Evolutionary conservation across 1,140 invertebrate species (phyloP).

Genomic region (Lordiphosa collinella): DNA sequence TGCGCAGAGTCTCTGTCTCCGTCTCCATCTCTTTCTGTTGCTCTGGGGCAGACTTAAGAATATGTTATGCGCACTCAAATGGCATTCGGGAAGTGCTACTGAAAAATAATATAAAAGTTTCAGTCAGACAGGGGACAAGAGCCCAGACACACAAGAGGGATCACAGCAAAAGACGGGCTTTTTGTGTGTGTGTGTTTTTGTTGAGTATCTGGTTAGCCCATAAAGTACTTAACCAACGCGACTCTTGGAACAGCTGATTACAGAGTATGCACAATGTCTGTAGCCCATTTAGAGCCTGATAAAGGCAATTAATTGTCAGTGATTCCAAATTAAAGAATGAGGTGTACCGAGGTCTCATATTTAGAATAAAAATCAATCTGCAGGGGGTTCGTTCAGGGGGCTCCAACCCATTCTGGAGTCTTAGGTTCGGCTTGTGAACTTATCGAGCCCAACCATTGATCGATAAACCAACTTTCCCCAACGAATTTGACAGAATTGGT

Average conservation of each 20-base stretch:
- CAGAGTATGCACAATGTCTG: constrained; percentile 36
- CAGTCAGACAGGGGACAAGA: constrained; percentile 49
- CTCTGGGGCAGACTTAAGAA: constrained; percentile 55
- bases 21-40: constrained; percentile 12
- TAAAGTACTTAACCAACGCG: constrained; percentile 41
- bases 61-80: constrained; percentile 75
- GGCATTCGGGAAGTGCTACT: constrained; percentile 76
- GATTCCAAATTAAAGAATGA: too few relatives aligned
- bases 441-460: too few relatives aligned
- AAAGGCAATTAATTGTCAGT: constrained; percentile 71
- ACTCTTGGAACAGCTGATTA: constrained; percentile 63
- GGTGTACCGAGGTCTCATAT: too few relatives aligned
- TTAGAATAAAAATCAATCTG: too few relatives aligned
- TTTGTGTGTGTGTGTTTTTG: constrained; percentile 8
- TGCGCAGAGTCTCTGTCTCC: constrained; percentile 27
- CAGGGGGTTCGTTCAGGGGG: too few relatives aligned
- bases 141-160: constrained; percentile 17
- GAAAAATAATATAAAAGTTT: constrained; percentile 73
- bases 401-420: too few relatives aligned
- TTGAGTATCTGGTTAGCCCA: constrained; percentile 27
- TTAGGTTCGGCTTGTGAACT: too few relatives aligned
- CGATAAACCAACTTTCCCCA: too few relatives aligned
- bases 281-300: constrained; percentile 43
- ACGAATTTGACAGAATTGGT: too few relatives aligned
- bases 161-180: constrained; percentile 10